Evolutionary conservation across 2,113 vertebrate species (phyloP).

Genomic region (Ceyx cyanopectus): DNA sequence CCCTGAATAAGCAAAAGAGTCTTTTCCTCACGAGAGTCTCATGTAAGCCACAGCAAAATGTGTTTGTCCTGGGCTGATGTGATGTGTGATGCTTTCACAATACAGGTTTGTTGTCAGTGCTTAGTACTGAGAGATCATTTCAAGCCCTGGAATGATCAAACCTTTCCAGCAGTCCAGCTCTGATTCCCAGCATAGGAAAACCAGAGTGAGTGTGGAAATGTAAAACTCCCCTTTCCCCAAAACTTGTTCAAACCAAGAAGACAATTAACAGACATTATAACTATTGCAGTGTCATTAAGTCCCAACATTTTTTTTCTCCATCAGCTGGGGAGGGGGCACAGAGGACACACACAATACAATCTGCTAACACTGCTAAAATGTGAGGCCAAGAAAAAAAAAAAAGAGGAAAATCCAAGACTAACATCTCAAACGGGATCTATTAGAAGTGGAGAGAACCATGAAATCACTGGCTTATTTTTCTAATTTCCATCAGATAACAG

Average conservation of each 20-base stretch:
- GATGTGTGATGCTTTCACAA: not conserved
- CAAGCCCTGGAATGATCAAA: not conserved
- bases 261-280: not conserved
- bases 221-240: not conserved
- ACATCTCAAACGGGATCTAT: conserved; percentile 38
- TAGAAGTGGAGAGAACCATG: conserved; percentile 51
- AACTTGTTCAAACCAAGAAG: not conserved
- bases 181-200: not conserved
- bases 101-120: not conserved
- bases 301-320: not conserved
- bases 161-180: not conserved
- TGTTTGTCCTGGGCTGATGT: not conserved
- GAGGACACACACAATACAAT: not conserved
- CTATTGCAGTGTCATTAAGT: not conserved
- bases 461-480: conserved; percentile 62
- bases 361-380: conserved; percentile 18
- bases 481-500: conserved; percentile 48
- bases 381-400: not conserved
- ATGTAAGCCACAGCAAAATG: not conserved
- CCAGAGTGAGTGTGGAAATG: not conserved
- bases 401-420: conserved; percentile 30
- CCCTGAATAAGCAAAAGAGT: not conserved
- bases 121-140: not conserved
- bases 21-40: not conserved
- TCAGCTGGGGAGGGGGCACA: not conserved